These are phyloP conservation scores for Triplophysa siluroides DNA, from an alignment of 2,113 vertebrate genomes.

Conservation along the genomic window DNA sequence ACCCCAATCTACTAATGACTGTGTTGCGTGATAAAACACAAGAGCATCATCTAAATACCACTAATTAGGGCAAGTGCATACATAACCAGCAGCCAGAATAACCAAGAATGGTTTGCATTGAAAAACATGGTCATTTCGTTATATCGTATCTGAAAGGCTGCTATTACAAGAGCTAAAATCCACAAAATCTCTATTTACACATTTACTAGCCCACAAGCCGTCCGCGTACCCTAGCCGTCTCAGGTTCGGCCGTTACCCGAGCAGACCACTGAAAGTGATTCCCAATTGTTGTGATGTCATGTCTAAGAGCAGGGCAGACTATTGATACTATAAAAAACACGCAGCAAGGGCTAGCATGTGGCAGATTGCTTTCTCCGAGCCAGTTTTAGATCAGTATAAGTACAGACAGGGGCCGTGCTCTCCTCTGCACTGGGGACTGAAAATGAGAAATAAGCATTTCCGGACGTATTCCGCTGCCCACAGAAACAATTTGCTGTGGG, in stretches of 20 bases:
- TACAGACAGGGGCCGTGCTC: conserved; percentile 77
- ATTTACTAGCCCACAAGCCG: not conserved
- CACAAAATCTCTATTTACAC: conserved; percentile 2
- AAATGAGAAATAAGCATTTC: conserved; percentile 83
- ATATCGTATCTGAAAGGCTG: conserved; percentile 16
- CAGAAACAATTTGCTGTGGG: conserved; percentile 78
- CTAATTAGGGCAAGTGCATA: conserved; percentile 15
- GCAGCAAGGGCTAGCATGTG: conserved; percentile 69
- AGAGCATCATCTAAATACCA: not conserved
- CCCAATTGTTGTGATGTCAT: conserved; percentile 76
- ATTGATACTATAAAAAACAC: conserved; percentile 71
- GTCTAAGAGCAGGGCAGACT: conserved; percentile 67
- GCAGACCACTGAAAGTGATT: conserved; percentile 62
- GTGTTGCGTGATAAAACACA: conserved; percentile 7
- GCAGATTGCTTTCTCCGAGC: conserved; percentile 75
- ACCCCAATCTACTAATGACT: conserved; percentile 17
- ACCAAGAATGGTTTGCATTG: not conserved
- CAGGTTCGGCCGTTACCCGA: not conserved
- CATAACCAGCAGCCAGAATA: not conserved
- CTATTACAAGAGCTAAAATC: conserved; percentile 11
- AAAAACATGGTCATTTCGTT: conserved; percentile 8
- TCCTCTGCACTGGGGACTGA: conserved; percentile 73
- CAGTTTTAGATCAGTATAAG: conserved; percentile 64
- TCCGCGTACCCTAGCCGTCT: not conserved
- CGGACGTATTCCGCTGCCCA: conserved; percentile 77